Evolutionary conservation across 2,113 vertebrate genomes (phyloP), one percentile per base, ranked within the genome.

Genomic region (Psophia crepitans): DNA sequence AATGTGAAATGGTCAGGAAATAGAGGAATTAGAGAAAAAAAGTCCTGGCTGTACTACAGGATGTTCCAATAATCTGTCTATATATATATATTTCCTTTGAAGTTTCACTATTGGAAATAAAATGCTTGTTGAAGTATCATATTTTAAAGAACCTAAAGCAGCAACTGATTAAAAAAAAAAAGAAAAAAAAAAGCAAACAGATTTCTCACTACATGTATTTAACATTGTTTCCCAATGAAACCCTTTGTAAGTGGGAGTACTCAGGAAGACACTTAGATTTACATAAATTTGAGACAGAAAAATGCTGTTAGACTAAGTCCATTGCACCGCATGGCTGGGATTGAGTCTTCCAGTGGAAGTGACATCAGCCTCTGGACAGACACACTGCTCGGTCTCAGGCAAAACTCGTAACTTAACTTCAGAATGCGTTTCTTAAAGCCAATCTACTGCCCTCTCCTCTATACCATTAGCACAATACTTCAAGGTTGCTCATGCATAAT

Each of bases 211-310:
- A 30, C 19, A 57, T 48, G 8, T 63, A 93, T 85, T 94, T 94
- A 94, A 87, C 93, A 87, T 3, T 84, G 70, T 85, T 95, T 79
- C 94, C 85, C 73, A 75, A 79, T 85, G 84, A 73, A 93, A 79
- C 66, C 84, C 54, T 79, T 18, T 19, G 70, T 57, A 95, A 95
- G 92, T 83, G 90, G 90, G 95, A 91, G 87, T 61, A 68, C 74
- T 86, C 79, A 58, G 48, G 54, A 49, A 95, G 70, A 79, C 54
- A 57, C 57, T 84, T 30, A n/a, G 33, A 94, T 92, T 96, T 94
- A 60, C 88, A 95, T 88, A 89, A 80, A 89, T 93, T 35, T 54
- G 43, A 87, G 88, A 87, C 35, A 80, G 70, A 86, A 92, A 92
- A 92, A 71, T 35, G 32, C 66, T 93, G 79, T 69, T 79, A 79